Evolutionary conservation across 2,797 vertebrate genomes (phyloP).

Genomic region (Sitta carolinensis): DNA sequence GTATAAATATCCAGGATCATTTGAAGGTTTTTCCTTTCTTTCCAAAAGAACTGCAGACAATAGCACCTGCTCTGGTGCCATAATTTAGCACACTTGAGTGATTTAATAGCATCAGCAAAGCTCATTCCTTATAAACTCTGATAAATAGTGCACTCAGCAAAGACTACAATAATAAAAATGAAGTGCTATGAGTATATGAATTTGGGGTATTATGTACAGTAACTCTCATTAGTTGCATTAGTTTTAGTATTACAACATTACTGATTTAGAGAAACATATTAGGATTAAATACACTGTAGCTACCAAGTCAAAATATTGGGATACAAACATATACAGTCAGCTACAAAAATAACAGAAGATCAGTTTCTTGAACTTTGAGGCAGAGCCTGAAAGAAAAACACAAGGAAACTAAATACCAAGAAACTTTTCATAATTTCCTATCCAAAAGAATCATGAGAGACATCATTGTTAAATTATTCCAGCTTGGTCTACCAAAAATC

Average conservation of each 20-base stretch:
- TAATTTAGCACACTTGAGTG: constrained; percentile 52
- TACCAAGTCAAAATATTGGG: constrained; percentile 6
- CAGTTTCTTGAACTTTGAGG: background rate
- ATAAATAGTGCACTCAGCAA: constrained; percentile 7
- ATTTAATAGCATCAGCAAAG: constrained; percentile 31
- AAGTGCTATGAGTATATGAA: background rate
- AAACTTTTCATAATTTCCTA: background rate
- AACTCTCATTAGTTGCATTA: background rate
- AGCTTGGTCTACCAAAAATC: background rate
- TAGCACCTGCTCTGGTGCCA: constrained; percentile 56
- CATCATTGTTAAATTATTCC: background rate
- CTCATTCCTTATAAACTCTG: constrained; percentile 37
- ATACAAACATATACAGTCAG: background rate
- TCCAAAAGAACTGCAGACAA: constrained; percentile 45
- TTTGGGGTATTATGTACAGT: background rate
- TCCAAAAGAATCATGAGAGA: background rate
- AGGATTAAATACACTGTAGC: background rate
- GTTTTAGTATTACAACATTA: background rate
- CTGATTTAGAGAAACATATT: background rate
- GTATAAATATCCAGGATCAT: constrained; percentile 3
- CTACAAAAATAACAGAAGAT: background rate
- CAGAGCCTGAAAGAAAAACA: background rate
- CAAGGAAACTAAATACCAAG: background rate
- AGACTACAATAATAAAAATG: background rate
- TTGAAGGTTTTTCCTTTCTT: constrained; percentile 1